Percentiles rank a stretch among this genome's conserved stretches.
phyloP scores from a whole-genome alignment of 2,797 vertebrate species.

The Pithecia hirsuta region DNA sequence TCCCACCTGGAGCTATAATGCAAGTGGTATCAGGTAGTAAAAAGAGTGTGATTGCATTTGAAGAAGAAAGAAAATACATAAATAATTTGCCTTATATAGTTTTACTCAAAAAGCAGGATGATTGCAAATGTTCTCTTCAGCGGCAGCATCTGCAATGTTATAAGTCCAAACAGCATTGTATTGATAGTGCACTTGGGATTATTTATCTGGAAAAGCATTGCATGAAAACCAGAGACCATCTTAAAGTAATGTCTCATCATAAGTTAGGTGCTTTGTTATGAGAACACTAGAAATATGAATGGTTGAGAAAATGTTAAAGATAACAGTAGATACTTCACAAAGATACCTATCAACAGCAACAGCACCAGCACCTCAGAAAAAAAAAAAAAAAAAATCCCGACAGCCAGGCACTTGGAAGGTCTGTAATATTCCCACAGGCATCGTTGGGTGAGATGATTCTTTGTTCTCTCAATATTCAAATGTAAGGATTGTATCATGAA shows the following conservation, averaged over 20 bases:
- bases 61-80: neutral
- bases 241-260: neutral
- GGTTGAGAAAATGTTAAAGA: neutral
- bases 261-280: neutral
- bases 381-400: neutral
- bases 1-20: neutral
- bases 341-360: neutral
- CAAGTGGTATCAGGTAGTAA: neutral
- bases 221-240: neutral
- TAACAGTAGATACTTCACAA: neutral
- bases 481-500: neutral
- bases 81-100: neutral
- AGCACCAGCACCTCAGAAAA: neutral
- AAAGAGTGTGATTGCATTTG: neutral
- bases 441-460: neutral
- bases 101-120: neutral
- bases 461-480: neutral
- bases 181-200: neutral
- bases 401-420: neutral
- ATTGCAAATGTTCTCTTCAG: neutral
- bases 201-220: neutral
- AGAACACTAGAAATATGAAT: conserved; percentile 21
- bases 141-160: neutral
- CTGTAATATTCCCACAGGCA: neutral
- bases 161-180: neutral